Evolutionary conservation across 1,140 invertebrate genomes (phyloP), one percentile per base, ranked within the genome.

Genomic region (Pogonomyrmex californicus): DNA sequence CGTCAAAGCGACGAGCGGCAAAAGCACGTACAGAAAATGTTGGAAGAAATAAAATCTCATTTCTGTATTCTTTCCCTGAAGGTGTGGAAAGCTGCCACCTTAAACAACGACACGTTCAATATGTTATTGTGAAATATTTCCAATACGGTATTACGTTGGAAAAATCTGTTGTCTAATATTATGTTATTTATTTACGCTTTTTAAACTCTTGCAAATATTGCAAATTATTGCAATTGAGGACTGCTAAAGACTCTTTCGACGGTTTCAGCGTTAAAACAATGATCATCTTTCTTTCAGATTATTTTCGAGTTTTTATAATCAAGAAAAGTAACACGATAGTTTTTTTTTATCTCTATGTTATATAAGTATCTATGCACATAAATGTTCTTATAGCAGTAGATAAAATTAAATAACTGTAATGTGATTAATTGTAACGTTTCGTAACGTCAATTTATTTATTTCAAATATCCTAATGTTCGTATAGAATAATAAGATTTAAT

Each of bases 21-120:
- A n/a, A 36, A 83, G 54, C 54, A 75, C 79, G 79, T 41, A 75
- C 68, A 30, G 68, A 54, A 75, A 73, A 83, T 41, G 66, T 70
- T 56, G 38, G 12, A 54, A 66, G 17, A 58, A 82, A 83, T 83
- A 73, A 83, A 83, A 83, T 83, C 54, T 73, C 79, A 83, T 83
- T 75, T 60, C 44, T 73, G 54, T 73, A 47, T 58, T 41, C 44
- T 62, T 33, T 47, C 14, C 36, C 12, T 9, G 68, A 60, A 49
- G 44, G 38, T 30, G 54, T 49, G 2, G 12, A n/a, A 12, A 38
- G 47, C 14, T 58, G 38, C 41, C 33, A 75, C 68, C 79, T 83
- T 83, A 60, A 83, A 83, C 56, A 75, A 47, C 23, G 60, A 83
- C 10, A 71, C 14, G 17, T 49, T 73, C 68, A 41, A 83, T 62